A percentile compares a stretch with the other conserved stretches of the same genome.
phyloP scores from a whole-genome alignment of 2,113 vertebrate genomes.

The Paracanthobrama guichenoti region DNA sequence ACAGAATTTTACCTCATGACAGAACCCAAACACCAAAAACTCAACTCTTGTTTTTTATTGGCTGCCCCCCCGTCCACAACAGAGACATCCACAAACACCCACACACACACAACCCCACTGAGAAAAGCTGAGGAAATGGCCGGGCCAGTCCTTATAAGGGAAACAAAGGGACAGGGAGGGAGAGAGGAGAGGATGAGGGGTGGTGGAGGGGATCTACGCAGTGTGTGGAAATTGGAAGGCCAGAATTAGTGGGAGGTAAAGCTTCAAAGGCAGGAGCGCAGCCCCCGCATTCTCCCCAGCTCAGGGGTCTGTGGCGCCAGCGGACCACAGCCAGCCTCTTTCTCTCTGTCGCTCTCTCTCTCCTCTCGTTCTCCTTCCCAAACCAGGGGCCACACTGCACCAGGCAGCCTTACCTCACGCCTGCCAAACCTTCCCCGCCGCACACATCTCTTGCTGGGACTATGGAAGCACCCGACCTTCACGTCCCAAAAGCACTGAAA shows the following conservation, averaged over 20 bases:
- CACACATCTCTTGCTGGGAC: conserved; percentile 53
- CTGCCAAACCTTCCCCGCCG: conserved; percentile 54
- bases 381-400: conserved; percentile 56
- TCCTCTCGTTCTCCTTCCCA: conserved; percentile 40
- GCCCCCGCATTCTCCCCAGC: conserved; percentile 83
- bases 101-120: conserved; percentile 71
- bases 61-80: conserved; percentile 27
- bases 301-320: conserved; percentile 82
- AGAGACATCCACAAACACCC: conserved; percentile 68
- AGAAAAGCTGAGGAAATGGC: conserved; percentile 80
- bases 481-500: conserved; percentile 48
- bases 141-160: conserved; percentile 81
- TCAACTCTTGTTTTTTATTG: conserved; percentile 37
- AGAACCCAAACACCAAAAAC: conserved; percentile 31
- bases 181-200: conserved; percentile 57
- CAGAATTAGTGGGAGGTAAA: conserved; percentile 86
- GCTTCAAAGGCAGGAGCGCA: conserved; percentile 82
- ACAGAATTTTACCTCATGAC: background rate
- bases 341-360: conserved; percentile 45
- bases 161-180: conserved; percentile 81
- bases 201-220: conserved; percentile 70
- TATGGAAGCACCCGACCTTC: conserved; percentile 45
- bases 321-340: conserved; percentile 75
- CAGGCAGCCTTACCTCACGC: conserved; percentile 51
- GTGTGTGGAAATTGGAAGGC: conserved; percentile 84